These are phyloP conservation scores for Squalus acanthias DNA, from an alignment of 2,797 vertebrate genomes.

Conservation along the genomic window DNA sequence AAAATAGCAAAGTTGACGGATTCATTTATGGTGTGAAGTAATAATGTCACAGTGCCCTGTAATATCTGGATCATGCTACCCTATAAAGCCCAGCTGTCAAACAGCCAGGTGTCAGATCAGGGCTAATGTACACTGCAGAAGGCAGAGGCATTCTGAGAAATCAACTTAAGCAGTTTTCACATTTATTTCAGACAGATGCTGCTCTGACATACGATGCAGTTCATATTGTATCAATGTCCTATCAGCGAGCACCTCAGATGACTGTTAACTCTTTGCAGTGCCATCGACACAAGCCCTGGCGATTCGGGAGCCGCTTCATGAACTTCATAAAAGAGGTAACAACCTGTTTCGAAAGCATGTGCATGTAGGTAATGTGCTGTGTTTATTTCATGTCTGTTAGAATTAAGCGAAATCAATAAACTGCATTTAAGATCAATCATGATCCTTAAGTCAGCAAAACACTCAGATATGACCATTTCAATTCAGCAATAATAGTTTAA, in stretches of 20 bases:
- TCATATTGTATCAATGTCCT: conserved; percentile 96
- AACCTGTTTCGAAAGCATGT: neutral
- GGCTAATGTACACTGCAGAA: neutral
- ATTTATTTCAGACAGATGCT: conserved; percentile 92
- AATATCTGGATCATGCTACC: neutral
- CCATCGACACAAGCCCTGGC: conserved; percentile 96
- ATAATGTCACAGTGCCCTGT: neutral
- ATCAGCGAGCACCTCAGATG: conserved; percentile 95
- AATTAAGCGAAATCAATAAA: neutral
- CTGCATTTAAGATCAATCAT: neutral
- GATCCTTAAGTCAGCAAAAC: neutral
- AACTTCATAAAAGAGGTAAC: conserved; percentile 96
- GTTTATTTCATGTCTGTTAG: neutral
- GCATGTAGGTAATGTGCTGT: neutral
- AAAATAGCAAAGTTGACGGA: neutral
- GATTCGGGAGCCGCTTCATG: conserved; percentile 96
- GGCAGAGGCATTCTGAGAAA: neutral
- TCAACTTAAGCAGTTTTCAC: conserved; percentile 61
- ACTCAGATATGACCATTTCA: neutral
- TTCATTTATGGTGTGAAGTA: neutral
- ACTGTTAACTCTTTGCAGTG: conserved; percentile 97
- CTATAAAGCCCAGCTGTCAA: neutral
- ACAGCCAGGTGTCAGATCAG: neutral
- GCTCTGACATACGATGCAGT: conserved; percentile 95
- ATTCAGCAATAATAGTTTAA: neutral